These are phyloP conservation scores for Coregonus sp. DNA, from an alignment of 2,797 vertebrate genomes.

Conservation along the genomic window DNA sequence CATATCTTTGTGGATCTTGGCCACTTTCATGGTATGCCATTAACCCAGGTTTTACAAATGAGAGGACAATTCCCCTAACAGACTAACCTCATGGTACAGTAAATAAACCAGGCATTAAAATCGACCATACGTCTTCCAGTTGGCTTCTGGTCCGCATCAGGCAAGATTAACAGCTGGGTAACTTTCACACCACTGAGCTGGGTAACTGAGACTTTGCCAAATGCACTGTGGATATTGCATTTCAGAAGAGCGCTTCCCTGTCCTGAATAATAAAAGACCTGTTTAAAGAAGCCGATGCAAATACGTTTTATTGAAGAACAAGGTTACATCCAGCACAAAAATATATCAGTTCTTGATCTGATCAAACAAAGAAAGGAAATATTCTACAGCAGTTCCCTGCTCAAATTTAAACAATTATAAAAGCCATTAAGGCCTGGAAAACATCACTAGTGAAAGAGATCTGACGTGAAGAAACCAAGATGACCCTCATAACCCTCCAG, in stretches of 20 bases:
- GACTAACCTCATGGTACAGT: not conserved
- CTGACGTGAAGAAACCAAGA: not conserved
- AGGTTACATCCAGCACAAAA: not conserved
- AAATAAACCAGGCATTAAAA: conserved; percentile 1
- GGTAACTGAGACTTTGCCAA: not conserved
- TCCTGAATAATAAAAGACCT: not conserved
- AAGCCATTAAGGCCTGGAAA: not conserved
- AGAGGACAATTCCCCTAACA: not conserved
- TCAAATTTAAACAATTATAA: not conserved
- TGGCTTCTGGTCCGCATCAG: not conserved
- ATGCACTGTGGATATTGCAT: not conserved
- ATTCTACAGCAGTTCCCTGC: not conserved
- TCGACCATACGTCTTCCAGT: not conserved
- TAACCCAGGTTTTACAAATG: not conserved
- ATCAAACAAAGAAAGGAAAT: not conserved
- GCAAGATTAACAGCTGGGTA: not conserved
- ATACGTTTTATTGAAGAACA: not conserved
- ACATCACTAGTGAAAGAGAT: not conserved
- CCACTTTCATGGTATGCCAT: not conserved
- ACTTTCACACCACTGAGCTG: not conserved
- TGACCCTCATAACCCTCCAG: not conserved
- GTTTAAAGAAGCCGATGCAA: not conserved
- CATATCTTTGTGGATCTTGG: not conserved
- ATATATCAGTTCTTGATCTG: not conserved
- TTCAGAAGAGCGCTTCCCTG: not conserved